Conservation (phyloP, 1,140 invertebrate species). For the Battus philenor region DNA sequence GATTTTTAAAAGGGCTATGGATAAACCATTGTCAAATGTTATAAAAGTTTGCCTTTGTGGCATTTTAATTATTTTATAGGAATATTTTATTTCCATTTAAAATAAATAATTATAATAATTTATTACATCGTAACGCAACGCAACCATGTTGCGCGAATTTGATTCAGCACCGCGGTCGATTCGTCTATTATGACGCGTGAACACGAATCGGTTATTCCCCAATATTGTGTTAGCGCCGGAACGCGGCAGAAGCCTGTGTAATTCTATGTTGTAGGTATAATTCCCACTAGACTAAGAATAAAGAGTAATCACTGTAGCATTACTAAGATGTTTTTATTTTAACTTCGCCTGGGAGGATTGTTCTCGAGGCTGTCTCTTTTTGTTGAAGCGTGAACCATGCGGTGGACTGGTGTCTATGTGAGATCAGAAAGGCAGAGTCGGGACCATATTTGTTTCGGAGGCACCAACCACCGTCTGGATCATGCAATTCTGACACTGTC, state of each 20-base stretch:
- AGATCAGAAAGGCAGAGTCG: background rate
- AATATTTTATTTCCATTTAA: too few species aligned
- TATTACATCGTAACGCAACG: too few species aligned
- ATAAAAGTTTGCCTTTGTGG: too few species aligned
- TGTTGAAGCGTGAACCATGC: background rate
- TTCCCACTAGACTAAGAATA: conserved; percentile 54
- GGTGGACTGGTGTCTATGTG: too few species aligned
- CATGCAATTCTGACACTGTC: background rate
- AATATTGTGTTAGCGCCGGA: conserved; percentile 14
- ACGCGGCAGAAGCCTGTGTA: conserved; percentile 30
- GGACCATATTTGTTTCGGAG: background rate
- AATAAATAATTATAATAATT: too few species aligned
- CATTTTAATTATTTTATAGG: too few species aligned
- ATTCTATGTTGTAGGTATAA: conserved; percentile 65
- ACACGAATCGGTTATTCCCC: too few species aligned
- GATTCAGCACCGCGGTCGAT: too few species aligned
- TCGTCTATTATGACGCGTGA: too few species aligned
- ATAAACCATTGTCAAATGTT: too few species aligned
- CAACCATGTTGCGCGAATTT: too few species aligned
- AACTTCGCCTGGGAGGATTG: conserved; percentile 21
- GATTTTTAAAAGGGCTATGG: too few species aligned
- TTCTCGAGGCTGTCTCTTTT: background rate
- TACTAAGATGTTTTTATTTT: conserved; percentile 35
- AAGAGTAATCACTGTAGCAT: conserved; percentile 36
- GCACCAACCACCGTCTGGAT: background rate